phyloP scores from a whole-genome alignment of 2,113 vertebrate species.

The Antechinus flavipes region DNA sequence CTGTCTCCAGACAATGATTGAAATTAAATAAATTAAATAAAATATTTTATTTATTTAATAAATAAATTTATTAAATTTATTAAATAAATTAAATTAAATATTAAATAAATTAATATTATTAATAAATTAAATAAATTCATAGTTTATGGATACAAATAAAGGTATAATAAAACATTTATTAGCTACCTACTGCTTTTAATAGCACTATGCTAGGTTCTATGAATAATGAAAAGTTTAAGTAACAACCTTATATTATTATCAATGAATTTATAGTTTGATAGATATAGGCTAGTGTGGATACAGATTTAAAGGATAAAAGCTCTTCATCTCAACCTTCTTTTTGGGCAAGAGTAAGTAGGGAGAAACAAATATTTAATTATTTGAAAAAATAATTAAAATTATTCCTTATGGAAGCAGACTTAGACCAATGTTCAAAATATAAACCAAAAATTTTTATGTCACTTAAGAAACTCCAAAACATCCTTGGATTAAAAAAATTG shows the following conservation, averaged over 20 bases:
- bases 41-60: too few species aligned
- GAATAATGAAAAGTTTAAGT: background rate
- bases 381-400: constrained; percentile 17
- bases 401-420: constrained; percentile 12
- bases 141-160: background rate
- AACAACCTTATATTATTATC: background rate
- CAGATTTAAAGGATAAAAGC: background rate
- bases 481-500: background rate
- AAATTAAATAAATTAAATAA: background rate
- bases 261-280: background rate
- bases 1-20: background rate
- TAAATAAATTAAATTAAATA: too few species aligned
- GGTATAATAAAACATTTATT: background rate
- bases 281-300: constrained; percentile 9
- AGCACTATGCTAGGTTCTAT: background rate
- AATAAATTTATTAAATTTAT: too few species aligned
- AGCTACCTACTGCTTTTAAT: background rate
- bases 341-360: background rate
- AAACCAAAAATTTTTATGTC: constrained; percentile 24
- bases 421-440: background rate
- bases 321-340: constrained; percentile 10
- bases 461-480: background rate
- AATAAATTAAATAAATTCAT: background rate
- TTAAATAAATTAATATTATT: too few species aligned
- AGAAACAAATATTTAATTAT: constrained; percentile 3